phyloP scores from a whole-genome alignment of 2,888 invertebrate genomes.

The Apeira syringaria region DNA sequence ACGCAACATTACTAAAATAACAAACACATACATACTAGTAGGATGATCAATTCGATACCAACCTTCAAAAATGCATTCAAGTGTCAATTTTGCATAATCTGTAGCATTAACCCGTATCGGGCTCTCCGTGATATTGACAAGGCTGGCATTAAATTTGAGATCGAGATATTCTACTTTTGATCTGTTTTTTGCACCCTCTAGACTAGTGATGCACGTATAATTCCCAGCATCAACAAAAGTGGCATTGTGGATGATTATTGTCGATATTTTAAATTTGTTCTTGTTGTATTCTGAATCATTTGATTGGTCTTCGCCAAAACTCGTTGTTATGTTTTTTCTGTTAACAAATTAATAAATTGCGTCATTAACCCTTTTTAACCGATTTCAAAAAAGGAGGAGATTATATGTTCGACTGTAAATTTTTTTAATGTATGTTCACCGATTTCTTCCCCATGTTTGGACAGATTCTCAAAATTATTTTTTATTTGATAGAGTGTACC shows the following conservation, averaged over 20 bases:
- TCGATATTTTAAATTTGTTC: constrained; percentile 45
- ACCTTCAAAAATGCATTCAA: constrained; percentile 72
- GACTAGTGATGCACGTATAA: constrained; percentile 56
- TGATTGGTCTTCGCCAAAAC: constrained; percentile 32
- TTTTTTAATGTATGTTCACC: no score
- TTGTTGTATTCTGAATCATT: constrained; percentile 50
- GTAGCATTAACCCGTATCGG: constrained; percentile 48
- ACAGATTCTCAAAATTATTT: no score
- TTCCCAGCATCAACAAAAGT: constrained; percentile 56
- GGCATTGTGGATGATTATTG: constrained; percentile 49
- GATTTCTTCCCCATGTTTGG: no score
- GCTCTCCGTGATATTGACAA: constrained; percentile 44
- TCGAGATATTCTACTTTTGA: constrained; percentile 38
- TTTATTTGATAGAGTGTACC: no score
- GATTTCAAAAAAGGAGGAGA: no score
- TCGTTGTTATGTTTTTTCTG: constrained; percentile 48
- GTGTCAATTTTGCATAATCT: constrained; percentile 40
- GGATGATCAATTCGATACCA: no score
- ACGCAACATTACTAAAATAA: neutral
- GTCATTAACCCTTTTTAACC: no score
- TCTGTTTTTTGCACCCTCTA: constrained; percentile 34
- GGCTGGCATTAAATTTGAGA: constrained; percentile 50
- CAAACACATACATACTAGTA: no score
- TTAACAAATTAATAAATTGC: no score
- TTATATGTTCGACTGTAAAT: no score